These are phyloP conservation scores for Oscheius sp. DNA, from an alignment of 1,140 invertebrate species.

Conservation along the genomic window DNA sequence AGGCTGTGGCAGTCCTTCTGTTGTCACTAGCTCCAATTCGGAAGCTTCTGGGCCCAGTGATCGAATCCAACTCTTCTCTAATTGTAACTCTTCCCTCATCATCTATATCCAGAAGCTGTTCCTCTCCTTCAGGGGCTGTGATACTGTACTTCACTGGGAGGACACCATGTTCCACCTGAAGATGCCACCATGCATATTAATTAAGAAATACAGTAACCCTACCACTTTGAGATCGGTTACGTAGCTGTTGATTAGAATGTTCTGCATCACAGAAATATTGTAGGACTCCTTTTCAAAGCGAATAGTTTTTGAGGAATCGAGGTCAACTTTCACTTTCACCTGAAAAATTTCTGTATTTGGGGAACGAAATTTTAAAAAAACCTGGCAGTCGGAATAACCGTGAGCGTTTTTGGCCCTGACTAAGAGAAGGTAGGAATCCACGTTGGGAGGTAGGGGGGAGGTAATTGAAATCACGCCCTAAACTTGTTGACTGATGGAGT, in stretches of 20 bases:
- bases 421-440: neutral
- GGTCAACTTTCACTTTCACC: neutral
- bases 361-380: neutral
- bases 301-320: neutral
- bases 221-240: neutral
- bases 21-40: neutral
- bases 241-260: neutral
- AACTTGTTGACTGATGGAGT: too few species aligned
- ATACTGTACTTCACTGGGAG: conserved; percentile 7
- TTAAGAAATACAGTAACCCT: neutral
- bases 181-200: neutral
- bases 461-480: neutral
- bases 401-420: neutral
- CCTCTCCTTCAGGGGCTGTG: neutral
- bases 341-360: neutral
- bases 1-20: neutral
- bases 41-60: neutral
- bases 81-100: neutral
- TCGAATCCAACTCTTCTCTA: neutral
- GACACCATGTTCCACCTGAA: neutral
- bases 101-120: neutral
- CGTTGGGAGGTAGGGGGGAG: neutral
- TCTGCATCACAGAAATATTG: neutral
- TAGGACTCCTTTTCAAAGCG: neutral
- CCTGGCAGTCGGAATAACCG: neutral